Evolutionary conservation across 2,113 vertebrate genomes (phyloP).

Genomic region (Oncorhynchus gorbuscha): DNA sequence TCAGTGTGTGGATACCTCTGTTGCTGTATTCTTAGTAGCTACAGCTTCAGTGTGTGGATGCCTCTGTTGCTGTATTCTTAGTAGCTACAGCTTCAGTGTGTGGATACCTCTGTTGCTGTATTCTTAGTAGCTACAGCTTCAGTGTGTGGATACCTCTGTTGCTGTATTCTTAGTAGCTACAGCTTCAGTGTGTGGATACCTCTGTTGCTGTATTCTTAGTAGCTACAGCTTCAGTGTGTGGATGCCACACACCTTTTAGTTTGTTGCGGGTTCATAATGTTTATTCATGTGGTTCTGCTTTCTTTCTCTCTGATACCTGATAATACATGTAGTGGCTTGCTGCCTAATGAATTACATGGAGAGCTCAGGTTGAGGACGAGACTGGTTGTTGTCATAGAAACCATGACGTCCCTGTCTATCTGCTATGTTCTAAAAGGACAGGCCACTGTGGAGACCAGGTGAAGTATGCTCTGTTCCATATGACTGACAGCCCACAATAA

Average conservation of each 20-base stretch:
- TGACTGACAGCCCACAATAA: too few relatives aligned
- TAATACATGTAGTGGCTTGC: constrained; percentile 34
- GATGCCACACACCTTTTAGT: neutral
- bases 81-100: too few relatives aligned
- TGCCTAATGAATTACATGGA: constrained; percentile 50
- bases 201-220: too few relatives aligned
- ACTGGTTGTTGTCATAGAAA: constrained; percentile 57
- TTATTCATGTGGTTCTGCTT: neutral
- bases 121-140: too few relatives aligned
- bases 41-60: too few relatives aligned
- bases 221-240: neutral
- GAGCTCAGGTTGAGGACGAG: constrained; percentile 37
- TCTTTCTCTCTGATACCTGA: constrained; percentile 28
- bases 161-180: too few relatives aligned
- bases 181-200: too few relatives aligned
- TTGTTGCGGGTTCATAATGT: constrained; percentile 17
- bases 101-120: too few relatives aligned
- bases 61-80: too few relatives aligned
- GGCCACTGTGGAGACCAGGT: neutral
- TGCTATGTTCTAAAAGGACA: neutral
- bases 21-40: too few relatives aligned
- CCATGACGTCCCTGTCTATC: constrained; percentile 14
- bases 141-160: too few relatives aligned
- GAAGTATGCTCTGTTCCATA: neutral
- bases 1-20: too few relatives aligned